A percentile compares a stretch with the other conserved stretches of the same genome.
phyloP scores from a whole-genome alignment of 2,113 vertebrate species.

The Nycticorax nycticorax region DNA sequence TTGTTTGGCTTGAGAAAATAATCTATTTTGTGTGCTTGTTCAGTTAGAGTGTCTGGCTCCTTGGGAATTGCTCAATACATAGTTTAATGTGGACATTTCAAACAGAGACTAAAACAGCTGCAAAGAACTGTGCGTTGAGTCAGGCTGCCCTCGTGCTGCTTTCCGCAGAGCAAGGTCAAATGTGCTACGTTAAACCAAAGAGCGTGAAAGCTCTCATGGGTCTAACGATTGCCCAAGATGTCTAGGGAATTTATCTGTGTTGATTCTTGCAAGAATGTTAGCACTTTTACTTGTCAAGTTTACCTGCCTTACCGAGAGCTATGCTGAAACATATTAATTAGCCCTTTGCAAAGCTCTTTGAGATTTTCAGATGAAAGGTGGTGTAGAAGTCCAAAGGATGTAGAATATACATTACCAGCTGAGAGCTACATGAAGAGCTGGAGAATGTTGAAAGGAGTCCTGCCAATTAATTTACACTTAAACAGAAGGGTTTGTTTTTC shows the following conservation, averaged over 20 bases:
- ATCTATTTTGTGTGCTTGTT: not conserved
- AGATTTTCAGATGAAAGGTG: slow-evolving; percentile 44
- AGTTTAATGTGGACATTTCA: not conserved
- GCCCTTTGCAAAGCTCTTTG: not conserved
- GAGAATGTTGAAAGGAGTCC: slow-evolving; percentile 16
- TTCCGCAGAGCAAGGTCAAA: not conserved
- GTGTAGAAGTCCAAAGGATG: not conserved
- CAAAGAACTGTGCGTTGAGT: not conserved
- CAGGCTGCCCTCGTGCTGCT: accelerated
- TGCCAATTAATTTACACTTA: slow-evolving; percentile 56
- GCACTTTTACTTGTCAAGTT: not conserved
- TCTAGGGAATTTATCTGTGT: not conserved
- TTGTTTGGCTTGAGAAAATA: not conserved
- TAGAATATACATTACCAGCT: not conserved
- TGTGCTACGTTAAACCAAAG: not conserved
- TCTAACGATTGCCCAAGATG: accelerated
- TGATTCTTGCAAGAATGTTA: not conserved
- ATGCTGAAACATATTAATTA: slow-evolving; percentile 11
- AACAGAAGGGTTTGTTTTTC: not conserved
- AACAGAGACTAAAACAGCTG: not conserved
- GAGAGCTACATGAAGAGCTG: not conserved
- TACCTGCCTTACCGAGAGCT: not conserved
- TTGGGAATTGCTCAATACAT: not conserved
- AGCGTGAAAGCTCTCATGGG: not conserved
- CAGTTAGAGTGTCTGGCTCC: not conserved